phyloP scores from a whole-genome alignment of 2,797 vertebrate genomes.

The Eulemur coronatus region DNA sequence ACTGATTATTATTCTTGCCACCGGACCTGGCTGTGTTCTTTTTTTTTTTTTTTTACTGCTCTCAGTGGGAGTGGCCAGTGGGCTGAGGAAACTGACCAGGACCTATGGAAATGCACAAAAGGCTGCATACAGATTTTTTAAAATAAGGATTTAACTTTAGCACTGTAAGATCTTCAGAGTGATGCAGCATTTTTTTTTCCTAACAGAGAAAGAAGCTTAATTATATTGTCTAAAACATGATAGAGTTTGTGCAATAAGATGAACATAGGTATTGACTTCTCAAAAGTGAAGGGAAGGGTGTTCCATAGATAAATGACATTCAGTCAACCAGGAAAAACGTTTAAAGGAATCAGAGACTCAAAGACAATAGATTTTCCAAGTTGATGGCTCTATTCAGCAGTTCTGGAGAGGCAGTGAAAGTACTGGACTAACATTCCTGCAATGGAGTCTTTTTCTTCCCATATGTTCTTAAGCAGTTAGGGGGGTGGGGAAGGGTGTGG shows the following conservation, averaged over 20 bases:
- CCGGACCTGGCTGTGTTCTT: background rate
- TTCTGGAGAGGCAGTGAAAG: background rate
- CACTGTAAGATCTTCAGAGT: background rate
- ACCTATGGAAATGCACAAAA: background rate
- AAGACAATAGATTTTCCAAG: slow-evolving; percentile 60
- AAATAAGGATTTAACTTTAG: background rate
- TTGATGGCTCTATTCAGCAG: slow-evolving; percentile 51
- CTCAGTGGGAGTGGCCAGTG: background rate
- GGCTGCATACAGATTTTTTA: background rate
- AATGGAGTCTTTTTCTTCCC: background rate
- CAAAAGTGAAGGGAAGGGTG: background rate
- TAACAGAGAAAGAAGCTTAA: background rate
- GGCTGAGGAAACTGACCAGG: background rate
- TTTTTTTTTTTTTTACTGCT: background rate
- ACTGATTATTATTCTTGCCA: background rate
- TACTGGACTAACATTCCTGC: background rate
- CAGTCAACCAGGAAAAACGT: slow-evolving; percentile 32
- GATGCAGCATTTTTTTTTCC: background rate
- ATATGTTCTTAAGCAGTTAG: background rate
- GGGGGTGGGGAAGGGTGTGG: background rate
- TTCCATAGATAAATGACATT: slow-evolving; percentile 31
- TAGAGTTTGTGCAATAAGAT: background rate
- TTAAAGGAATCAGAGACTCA: slow-evolving; percentile 10
- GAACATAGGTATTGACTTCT: slow-evolving; percentile 46
- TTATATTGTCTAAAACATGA: background rate